Conservation (phyloP, 2,888 invertebrate genomes). For the Sturmia bella region DNA sequence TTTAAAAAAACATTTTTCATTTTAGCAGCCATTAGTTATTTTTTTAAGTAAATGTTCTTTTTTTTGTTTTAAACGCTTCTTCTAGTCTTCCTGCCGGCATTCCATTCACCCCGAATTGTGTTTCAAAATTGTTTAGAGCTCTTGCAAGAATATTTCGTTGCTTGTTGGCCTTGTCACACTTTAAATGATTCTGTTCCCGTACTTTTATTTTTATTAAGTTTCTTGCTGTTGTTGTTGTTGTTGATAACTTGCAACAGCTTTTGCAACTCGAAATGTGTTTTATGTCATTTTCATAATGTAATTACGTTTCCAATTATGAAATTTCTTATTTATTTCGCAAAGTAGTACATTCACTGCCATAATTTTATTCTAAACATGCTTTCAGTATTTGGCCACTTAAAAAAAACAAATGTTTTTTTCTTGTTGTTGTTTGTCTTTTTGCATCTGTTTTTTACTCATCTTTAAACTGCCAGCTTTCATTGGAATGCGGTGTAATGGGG, state of each 20-base stretch:
- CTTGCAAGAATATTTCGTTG: background rate
- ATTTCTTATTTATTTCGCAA: constrained; percentile 39
- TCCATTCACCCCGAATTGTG: background rate
- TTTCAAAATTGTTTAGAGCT: background rate
- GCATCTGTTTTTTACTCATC: background rate
- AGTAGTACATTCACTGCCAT: background rate
- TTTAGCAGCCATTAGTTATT: constrained; percentile 51
- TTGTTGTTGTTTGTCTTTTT: background rate
- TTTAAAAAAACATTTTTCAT: constrained; percentile 56
- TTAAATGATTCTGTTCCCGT: constrained; percentile 51
- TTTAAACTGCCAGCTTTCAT: background rate
- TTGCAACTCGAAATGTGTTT: constrained; percentile 61
- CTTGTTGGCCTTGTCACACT: constrained; percentile 55
- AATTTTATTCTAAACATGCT: background rate
- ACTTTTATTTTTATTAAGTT: background rate
- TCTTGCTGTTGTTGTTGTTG: background rate
- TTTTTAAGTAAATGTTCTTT: constrained; percentile 6
- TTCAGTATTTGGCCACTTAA: constrained; percentile 6
- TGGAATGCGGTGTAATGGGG: no score
- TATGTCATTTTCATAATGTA: constrained; percentile 68
- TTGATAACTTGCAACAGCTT: background rate
- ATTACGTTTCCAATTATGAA: constrained; percentile 68
- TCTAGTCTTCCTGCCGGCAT: background rate
- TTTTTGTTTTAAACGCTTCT: constrained; percentile 4
- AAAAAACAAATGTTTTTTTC: background rate